Evolutionary conservation across 2,113 vertebrate genomes (phyloP).

Genomic region (Pantherophis guttatus): DNA sequence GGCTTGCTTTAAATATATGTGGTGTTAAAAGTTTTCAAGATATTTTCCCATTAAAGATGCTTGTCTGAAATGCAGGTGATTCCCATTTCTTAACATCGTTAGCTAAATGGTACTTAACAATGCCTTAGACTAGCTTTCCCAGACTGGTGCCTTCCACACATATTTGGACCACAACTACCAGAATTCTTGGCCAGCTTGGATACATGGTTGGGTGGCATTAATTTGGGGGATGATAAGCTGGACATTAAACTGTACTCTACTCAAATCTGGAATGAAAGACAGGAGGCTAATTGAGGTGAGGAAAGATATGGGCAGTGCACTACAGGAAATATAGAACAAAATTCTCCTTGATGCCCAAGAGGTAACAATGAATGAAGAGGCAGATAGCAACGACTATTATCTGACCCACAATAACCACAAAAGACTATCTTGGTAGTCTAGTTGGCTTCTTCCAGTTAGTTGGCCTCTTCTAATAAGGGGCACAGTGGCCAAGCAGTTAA

Average conservation of each 20-base stretch:
- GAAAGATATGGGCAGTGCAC: background rate
- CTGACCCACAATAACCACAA: background rate
- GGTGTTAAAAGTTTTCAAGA: background rate
- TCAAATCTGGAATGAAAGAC: background rate
- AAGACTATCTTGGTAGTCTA: background rate
- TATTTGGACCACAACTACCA: background rate
- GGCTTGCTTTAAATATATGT: background rate
- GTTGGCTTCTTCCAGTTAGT: background rate
- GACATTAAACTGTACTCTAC: background rate
- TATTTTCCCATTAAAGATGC: background rate
- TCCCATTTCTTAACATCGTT: background rate
- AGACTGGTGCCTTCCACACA: background rate
- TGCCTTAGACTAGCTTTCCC: background rate
- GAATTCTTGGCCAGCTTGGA: background rate
- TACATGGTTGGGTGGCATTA: background rate
- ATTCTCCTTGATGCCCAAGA: background rate
- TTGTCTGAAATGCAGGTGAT: background rate
- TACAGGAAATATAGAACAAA: background rate
- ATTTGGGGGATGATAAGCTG: background rate
- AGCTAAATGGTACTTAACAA: background rate
- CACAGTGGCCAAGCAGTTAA: background rate
- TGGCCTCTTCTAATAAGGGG: background rate
- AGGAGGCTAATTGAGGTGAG: background rate
- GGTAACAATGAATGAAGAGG: background rate
- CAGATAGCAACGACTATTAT: no score